A percentile compares a stretch with the other conserved stretches of the same genome.
Conservation (phyloP, 2,888 invertebrate species). For the Drosophila greeni region DNA sequence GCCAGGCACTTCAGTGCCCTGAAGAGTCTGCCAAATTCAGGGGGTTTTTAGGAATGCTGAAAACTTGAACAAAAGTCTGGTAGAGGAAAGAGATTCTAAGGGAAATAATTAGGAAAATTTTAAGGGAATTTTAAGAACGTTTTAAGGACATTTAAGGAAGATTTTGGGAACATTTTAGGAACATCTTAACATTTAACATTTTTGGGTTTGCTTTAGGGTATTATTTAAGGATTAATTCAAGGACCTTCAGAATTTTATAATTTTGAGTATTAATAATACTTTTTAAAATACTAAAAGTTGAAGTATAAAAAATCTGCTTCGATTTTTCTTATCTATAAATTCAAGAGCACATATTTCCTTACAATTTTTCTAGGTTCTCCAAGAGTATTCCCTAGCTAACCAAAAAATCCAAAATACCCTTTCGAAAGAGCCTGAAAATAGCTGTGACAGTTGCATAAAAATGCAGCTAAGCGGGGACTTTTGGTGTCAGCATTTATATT, state of each 20-base stretch:
- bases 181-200: too few species aligned
- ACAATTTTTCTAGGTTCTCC: not conserved
- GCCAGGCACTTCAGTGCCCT: not conserved
- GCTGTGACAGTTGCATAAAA: constrained; percentile 19
- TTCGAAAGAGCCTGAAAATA: not conserved
- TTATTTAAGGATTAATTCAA: not conserved
- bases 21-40: constrained; percentile 6
- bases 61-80: not conserved
- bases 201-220: not conserved
- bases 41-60: not conserved
- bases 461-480: constrained; percentile 50
- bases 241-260: too few species aligned
- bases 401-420: not conserved
- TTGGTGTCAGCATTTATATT: constrained; percentile 52
- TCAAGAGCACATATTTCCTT: not conserved
- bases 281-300: too few species aligned
- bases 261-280: not conserved
- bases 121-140: too few species aligned
- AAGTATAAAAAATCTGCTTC: too few species aligned
- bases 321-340: not conserved
- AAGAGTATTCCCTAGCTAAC: not conserved
- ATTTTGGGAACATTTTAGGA: too few species aligned
- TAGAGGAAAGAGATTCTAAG: not conserved
- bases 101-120: not conserved
- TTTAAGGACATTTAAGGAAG: too few species aligned